Evolutionary conservation across 2,888 invertebrate species (phyloP), one percentile per base, ranked within the genome.

Genomic region (Saturnia japonica): DNA sequence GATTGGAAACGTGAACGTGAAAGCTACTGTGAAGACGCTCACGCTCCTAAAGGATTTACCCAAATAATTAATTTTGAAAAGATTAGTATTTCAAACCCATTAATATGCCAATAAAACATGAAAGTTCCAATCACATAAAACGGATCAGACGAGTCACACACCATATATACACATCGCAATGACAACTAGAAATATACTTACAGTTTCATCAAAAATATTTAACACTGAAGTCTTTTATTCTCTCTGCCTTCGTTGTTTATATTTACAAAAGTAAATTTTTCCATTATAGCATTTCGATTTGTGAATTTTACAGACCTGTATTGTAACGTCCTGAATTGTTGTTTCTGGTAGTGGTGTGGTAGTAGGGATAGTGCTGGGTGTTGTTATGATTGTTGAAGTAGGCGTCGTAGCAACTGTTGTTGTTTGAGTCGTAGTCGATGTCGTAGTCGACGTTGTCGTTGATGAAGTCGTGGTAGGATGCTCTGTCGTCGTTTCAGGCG

Each of bases 301-400:
- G 12, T 8, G 12, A 1, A 64, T 64, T 57, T 68, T 73, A 88
- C 89, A 80, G 86, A 92, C 92, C 92, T 92, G 90, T 73, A 84
- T 84, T 54, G 91, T 91, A 74, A 91, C 87, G 71, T 92, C 91
- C 78, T 87, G 85, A 57, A 87, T 78, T 43, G 89, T 90, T 3
- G 88, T 88, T 77, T 89, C 91, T 42, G 90, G 84, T 34, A 80
- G 74, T 14, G 87, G 80, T 66, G 86, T 86, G 19, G 88, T 90
- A 12, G 86, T 88, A 12, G 83, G 86, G 74, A 77, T 75, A 66
- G 80, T 75, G 64, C 75, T 80, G 74, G 81, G 82, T 73, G 80
- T 77, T 40, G 83, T 75, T 34, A 77, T 69, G 6, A 84, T 78
- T 68, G 81, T 72, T 9, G 83, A 76, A 60, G 83, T 85, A 68